Evolutionary conservation across 1,140 invertebrate species (phyloP).

Genomic region (Tyrophagus putrescentiae): DNA sequence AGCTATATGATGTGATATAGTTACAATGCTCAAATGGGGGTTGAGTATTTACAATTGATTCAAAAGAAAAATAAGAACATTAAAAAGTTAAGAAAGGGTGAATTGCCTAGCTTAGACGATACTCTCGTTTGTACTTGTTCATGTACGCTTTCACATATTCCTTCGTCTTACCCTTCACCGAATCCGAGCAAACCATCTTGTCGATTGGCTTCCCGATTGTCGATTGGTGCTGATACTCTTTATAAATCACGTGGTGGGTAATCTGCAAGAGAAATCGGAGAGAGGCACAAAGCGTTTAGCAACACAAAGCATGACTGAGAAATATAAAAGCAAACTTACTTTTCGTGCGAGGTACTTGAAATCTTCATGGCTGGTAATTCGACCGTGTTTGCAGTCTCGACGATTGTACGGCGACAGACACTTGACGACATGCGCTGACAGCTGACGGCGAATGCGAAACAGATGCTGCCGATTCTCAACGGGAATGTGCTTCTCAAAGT

Average conservation of each 20-base stretch:
- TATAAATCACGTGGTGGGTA: constrained; percentile 88
- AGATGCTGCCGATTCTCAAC: too few relatives aligned
- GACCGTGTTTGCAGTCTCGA: constrained; percentile 60
- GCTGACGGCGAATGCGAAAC: too few relatives aligned
- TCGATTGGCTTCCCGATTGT: constrained; percentile 77
- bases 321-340: constrained; percentile 40
- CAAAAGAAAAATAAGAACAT: too few relatives aligned
- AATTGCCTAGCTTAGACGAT: too few relatives aligned
- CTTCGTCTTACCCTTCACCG: constrained; percentile 77
- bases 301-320: not conserved
- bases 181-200: constrained; percentile 73
- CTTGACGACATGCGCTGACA: constrained; percentile 74
- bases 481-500: too few relatives aligned
- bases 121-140: constrained; percentile 83
- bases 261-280: constrained; percentile 48
- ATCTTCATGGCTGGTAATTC: constrained; percentile 75
- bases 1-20: too few relatives aligned
- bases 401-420: constrained; percentile 77
- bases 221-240: constrained; percentile 71
- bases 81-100: too few relatives aligned
- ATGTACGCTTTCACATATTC: constrained; percentile 93
- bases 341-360: constrained; percentile 91
- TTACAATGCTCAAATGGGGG: too few relatives aligned
- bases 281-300: constrained; percentile 19
- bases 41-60: too few relatives aligned